Conservation (phyloP, 2,797 vertebrate genomes). For the Enteromius paludinosus region DNA sequence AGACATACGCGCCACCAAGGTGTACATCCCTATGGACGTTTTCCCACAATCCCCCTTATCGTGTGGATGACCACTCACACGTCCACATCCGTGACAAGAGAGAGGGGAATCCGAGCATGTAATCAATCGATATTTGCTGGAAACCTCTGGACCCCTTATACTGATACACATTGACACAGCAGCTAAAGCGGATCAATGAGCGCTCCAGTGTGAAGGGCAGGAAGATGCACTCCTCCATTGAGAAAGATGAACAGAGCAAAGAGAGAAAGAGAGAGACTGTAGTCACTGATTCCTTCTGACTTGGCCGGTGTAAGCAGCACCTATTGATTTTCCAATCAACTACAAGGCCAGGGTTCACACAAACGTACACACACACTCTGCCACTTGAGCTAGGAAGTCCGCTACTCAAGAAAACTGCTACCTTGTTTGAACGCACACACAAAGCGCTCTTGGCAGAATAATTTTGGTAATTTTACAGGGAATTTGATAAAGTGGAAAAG, state of each 20-base stretch:
- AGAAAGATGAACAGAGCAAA: constrained; percentile 49
- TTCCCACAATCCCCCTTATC: constrained; percentile 8
- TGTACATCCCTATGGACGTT: constrained; percentile 13
- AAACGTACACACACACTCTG: constrained; percentile 36
- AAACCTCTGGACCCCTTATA: constrained; percentile 64
- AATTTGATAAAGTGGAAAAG: constrained; percentile 29
- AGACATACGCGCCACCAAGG: constrained; percentile 2
- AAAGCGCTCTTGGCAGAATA: constrained; percentile 19
- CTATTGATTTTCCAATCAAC: constrained; percentile 62
- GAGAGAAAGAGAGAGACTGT: constrained; percentile 34
- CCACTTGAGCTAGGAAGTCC: constrained; percentile 41
- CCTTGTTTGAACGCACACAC: constrained; percentile 35
- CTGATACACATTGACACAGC: constrained; percentile 63
- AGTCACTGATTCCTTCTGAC: constrained; percentile 55
- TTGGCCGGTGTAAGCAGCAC: constrained; percentile 58
- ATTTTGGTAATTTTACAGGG: constrained; percentile 10
- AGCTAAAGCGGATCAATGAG: constrained; percentile 55
- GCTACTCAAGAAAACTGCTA: constrained; percentile 26
- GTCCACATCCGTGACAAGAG: constrained; percentile 70
- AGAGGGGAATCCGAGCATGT: constrained; percentile 79
- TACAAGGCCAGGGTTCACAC: constrained; percentile 47
- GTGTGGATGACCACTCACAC: constrained; percentile 42
- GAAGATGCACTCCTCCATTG: constrained; percentile 51
- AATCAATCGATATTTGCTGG: constrained; percentile 80
- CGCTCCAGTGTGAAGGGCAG: constrained; percentile 47